Percentiles rank a stretch among this genome's conserved stretches.
Conservation (phyloP, 2,797 vertebrate species). For the Molothrus aeneus region DNA sequence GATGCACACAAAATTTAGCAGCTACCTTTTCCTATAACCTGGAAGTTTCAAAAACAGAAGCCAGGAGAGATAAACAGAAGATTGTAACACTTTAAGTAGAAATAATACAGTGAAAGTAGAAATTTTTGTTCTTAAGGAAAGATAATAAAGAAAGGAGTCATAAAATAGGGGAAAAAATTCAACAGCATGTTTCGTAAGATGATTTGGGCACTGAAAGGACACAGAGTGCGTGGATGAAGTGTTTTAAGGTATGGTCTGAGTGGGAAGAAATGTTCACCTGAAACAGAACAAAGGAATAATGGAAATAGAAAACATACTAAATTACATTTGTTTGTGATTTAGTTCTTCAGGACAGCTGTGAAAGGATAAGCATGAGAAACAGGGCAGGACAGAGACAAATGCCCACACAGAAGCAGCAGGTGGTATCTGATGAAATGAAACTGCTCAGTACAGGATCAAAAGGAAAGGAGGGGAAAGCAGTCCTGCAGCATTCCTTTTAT, state of each 20-base stretch:
- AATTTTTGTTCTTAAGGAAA: background rate
- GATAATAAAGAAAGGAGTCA: background rate
- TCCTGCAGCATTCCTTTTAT: background rate
- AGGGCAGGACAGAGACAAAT: background rate
- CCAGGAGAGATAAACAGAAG: background rate
- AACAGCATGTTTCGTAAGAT: background rate
- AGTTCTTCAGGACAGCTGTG: background rate
- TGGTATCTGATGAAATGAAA: background rate
- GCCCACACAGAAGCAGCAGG: background rate
- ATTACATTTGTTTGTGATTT: background rate
- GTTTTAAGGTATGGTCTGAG: background rate
- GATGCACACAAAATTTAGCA: background rate
- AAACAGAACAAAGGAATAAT: background rate
- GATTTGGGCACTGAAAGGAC: background rate
- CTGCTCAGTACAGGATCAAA: rapidly evolving
- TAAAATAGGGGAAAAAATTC: rapidly evolving
- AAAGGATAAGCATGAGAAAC: background rate
- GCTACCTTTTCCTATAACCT: background rate
- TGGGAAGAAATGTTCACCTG: background rate
- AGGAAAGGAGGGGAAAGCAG: background rate
- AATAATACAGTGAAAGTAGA: background rate
- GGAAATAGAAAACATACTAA: background rate
- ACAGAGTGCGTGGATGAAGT: background rate
- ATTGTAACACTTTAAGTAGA: background rate
- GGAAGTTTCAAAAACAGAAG: background rate